A percentile compares a stretch with the other conserved stretches of the same genome.
Evolutionary conservation across 2,888 invertebrate genomes (phyloP).

Genomic region (Ectobius pallidus): DNA sequence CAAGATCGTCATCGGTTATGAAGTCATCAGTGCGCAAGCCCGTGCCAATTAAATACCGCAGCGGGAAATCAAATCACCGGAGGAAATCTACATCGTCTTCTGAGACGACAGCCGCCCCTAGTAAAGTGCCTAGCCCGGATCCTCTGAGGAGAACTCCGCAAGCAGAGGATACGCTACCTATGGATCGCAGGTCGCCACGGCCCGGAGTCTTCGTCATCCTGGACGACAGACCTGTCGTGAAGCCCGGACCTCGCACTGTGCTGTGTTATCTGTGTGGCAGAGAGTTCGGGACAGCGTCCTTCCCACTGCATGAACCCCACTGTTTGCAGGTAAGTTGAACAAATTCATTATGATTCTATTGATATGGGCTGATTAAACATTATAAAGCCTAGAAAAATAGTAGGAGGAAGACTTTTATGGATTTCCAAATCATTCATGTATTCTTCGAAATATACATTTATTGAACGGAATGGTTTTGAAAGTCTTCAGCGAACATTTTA

Average conservation of each 20-base stretch:
- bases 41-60: conserved; percentile 57
- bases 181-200: not conserved
- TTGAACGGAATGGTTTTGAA: too few species aligned
- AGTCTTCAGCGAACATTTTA: too few species aligned
- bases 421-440: too few species aligned
- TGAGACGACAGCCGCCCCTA: not conserved
- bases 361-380: too few species aligned
- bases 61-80: conserved; percentile 4
- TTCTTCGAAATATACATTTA: too few species aligned
- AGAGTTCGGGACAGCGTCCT: conserved; percentile 69
- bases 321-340: conserved; percentile 63
- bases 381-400: too few species aligned
- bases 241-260: conserved; percentile 51
- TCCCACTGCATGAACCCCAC: conserved; percentile 69
- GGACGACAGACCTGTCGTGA: conserved; percentile 13
- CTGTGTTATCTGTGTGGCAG: conserved; percentile 69
- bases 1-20: not conserved
- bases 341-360: not conserved
- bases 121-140: not conserved
- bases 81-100: not conserved
- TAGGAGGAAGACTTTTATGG: too few species aligned
- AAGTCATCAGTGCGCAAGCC: conserved; percentile 61
- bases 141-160: not conserved
- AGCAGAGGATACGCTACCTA: not conserved
- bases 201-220: not conserved